These are phyloP conservation scores for Pogonus chalceus DNA, from an alignment of 1,140 invertebrate species.

Conservation along the genomic window DNA sequence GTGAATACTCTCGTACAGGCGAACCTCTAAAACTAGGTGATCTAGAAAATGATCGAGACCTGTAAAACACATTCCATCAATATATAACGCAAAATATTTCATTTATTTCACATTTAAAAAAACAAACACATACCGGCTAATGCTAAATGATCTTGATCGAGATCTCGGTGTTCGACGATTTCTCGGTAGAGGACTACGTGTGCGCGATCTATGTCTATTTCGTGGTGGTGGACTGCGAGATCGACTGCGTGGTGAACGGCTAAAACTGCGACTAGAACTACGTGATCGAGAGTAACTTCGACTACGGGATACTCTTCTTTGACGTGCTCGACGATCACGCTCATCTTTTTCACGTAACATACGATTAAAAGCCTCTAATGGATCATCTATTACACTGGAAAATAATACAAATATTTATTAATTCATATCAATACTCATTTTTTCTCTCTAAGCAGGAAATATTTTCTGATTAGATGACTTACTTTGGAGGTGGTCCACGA, in stretches of 20 bases:
- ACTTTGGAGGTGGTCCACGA: conserved; percentile 35
- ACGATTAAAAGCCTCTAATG: conserved; percentile 72
- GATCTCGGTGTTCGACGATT: conserved; percentile 13
- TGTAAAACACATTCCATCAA: too few relatives aligned
- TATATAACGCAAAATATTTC: neutral
- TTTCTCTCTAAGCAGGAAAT: too few relatives aligned
- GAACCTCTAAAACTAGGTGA: conserved; percentile 10
- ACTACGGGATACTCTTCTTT: conserved; percentile 40
- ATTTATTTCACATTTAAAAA: too few relatives aligned
- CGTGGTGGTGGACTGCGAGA: conserved; percentile 16
- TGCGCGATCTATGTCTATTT: neutral
- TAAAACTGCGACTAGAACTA: conserved; percentile 37
- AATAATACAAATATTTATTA: conserved; percentile 11
- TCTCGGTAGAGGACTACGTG: neutral
- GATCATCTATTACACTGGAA: conserved; percentile 64
- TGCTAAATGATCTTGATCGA: conserved; percentile 33
- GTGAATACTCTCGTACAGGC: conserved; percentile 9
- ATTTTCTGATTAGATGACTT: too few relatives aligned
- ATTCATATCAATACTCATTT: neutral
- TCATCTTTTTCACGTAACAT: conserved; percentile 77
- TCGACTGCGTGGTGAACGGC: conserved; percentile 29
- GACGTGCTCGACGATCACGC: conserved; percentile 52
- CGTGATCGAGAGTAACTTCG: conserved; percentile 37
- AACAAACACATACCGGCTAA: conserved; percentile 50
- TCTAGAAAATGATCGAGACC: conserved; percentile 13